phyloP scores from a whole-genome alignment of 2,113 vertebrate genomes.

The Eupsittula cactorum region DNA sequence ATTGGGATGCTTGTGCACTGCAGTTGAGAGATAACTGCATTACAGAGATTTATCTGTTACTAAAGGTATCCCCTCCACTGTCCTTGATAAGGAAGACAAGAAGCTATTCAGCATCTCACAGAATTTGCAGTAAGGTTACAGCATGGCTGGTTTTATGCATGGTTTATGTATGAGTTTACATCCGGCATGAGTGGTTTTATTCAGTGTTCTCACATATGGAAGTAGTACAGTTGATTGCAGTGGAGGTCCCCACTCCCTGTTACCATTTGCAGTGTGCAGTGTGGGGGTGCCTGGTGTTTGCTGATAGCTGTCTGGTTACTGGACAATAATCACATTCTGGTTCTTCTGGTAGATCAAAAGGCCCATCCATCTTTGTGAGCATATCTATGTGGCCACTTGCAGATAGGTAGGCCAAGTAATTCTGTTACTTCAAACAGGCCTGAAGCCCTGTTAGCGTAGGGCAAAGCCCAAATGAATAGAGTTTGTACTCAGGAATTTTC shows the following conservation, averaged over 20 bases:
- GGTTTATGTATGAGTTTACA: slow-evolving; percentile 34
- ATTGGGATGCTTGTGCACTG: slow-evolving; percentile 65
- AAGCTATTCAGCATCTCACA: slow-evolving; percentile 25
- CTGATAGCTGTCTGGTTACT: not conserved
- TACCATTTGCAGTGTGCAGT: not conserved
- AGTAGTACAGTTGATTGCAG: not conserved
- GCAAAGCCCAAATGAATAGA: not conserved
- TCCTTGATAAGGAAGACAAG: slow-evolving; percentile 37
- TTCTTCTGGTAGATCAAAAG: not conserved
- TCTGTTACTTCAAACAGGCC: not conserved
- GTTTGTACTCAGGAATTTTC: not conserved
- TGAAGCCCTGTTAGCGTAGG: not conserved
- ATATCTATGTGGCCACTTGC: not conserved
- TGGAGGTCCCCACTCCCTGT: not conserved
- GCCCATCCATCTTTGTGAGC: not conserved
- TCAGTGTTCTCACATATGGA: not conserved
- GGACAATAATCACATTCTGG: not conserved
- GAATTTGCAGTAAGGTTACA: slow-evolving; percentile 28
- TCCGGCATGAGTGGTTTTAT: not conserved
- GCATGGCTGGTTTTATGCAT: not conserved
- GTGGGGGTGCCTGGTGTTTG: not conserved
- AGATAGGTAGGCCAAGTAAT: not conserved
- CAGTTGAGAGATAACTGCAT: slow-evolving; percentile 66
- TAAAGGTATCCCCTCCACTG: slow-evolving; percentile 55
- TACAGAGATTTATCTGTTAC: slow-evolving; percentile 67